Conservation (phyloP, 1,140 invertebrate genomes). For the Aphidius ervi region DNA sequence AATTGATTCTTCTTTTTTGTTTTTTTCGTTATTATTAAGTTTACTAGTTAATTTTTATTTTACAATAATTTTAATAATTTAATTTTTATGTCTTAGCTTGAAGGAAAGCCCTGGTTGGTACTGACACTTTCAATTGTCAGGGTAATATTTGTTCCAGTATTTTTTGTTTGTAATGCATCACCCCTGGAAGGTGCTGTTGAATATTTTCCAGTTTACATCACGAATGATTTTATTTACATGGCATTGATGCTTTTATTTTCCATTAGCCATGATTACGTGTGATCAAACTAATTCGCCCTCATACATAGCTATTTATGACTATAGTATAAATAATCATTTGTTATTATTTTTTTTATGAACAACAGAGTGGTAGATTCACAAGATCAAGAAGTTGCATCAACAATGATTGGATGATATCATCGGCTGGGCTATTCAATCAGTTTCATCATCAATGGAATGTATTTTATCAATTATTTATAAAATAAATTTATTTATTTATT, state of each 20-base stretch:
- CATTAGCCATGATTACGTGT: constrained; percentile 85
- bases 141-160: constrained; percentile 72
- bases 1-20: too few relatives aligned
- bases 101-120: constrained; percentile 61
- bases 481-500: too few relatives aligned
- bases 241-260: constrained; percentile 77
- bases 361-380: constrained; percentile 73
- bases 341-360: too few relatives aligned
- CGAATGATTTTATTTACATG: constrained; percentile 78
- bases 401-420: constrained; percentile 79
- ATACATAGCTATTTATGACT: too few relatives aligned
- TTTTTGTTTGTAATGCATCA: constrained; percentile 82
- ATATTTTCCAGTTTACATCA: constrained; percentile 73
- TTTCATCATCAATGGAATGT: constrained; percentile 65
- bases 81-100: constrained; percentile 58
- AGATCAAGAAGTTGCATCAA: constrained; percentile 81
- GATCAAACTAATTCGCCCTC: too few relatives aligned
- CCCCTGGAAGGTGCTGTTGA: constrained; percentile 58
- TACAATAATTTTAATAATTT: too few relatives aligned
- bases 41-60: too few relatives aligned
- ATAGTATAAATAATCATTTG: too few relatives aligned
- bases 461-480: too few relatives aligned
- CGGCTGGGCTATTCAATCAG: constrained; percentile 78
- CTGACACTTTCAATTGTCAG: constrained; percentile 63
- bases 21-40: too few relatives aligned